Conservation (phyloP, 2,113 vertebrate genomes). For the Indicator indicator region DNA sequence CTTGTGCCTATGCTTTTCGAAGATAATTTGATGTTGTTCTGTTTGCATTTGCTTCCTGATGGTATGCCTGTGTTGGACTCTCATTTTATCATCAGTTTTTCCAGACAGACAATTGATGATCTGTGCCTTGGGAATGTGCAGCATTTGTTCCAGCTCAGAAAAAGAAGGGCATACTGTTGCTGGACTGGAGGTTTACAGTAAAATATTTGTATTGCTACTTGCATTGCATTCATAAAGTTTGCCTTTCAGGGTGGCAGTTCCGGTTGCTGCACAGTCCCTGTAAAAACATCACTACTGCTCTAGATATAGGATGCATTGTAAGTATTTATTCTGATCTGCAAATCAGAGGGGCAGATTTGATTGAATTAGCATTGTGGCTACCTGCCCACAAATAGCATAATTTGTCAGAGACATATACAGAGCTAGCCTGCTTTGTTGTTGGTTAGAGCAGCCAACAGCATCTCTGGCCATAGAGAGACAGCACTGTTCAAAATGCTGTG, state of each 20-base stretch:
- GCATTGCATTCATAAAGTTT: not conserved
- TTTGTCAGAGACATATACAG: not conserved
- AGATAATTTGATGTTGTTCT: not conserved
- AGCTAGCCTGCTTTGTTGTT: not conserved
- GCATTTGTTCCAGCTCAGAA: slow-evolving; percentile 1
- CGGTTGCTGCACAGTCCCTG: not conserved
- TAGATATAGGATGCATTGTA: not conserved
- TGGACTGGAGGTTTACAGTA: not conserved
- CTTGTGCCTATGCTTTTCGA: not conserved
- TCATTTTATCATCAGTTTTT: not conserved
- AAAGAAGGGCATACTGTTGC: not conserved
- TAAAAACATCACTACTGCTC: not conserved
- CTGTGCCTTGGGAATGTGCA: not conserved
- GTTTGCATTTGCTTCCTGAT: not conserved
- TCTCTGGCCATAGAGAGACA: not conserved
- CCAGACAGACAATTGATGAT: not conserved
- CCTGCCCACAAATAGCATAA: not conserved
- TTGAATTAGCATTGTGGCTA: not conserved
- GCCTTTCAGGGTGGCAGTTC: not conserved
- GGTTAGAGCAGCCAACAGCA: not conserved
- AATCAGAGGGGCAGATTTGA: not conserved
- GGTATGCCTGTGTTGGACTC: not conserved
- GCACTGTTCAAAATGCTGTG: not conserved
- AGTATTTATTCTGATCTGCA: not conserved
- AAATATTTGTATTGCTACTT: not conserved